phyloP scores from a whole-genome alignment of 2,797 vertebrate genomes.

The Lerista edwardsae region DNA sequence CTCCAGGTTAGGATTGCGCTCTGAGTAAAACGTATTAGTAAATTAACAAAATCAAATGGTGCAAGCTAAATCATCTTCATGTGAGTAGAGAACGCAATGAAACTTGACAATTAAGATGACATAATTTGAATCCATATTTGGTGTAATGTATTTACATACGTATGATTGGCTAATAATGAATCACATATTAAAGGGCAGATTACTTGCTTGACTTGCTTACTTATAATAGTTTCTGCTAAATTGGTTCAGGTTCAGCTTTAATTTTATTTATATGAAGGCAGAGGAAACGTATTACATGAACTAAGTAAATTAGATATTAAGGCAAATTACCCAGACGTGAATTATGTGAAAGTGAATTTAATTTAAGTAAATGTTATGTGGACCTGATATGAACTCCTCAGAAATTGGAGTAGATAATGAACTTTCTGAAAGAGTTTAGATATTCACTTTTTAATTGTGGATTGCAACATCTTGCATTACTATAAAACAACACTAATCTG shows the following conservation, averaged over 20 bases:
- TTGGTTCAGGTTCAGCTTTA: conserved; percentile 5
- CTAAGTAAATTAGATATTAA: conserved; percentile 11
- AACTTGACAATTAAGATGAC: background rate
- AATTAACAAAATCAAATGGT: background rate
- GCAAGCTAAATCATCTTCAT: background rate
- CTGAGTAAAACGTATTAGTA: background rate
- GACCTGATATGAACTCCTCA: background rate
- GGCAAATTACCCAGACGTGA: conserved; percentile 1
- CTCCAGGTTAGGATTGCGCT: too few species aligned
- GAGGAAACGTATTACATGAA: conserved; percentile 17
- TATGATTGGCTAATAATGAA: conserved; percentile 22
- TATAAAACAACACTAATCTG: background rate
- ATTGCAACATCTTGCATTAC: background rate
- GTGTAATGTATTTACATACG: conserved; percentile 1
- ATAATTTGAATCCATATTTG: background rate
- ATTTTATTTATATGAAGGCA: conserved; percentile 10
- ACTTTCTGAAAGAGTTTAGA: background rate
- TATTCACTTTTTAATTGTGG: background rate
- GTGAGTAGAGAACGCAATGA: background rate
- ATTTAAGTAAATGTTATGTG: background rate
- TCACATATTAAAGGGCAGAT: background rate
- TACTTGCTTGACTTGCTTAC: conserved; percentile 7
- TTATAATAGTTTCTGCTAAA: conserved; percentile 17
- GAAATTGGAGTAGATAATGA: background rate
- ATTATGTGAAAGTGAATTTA: conserved; percentile 10